Conservation (phyloP, 1,140 invertebrate genomes). For the Drosophila arizonae region DNA sequence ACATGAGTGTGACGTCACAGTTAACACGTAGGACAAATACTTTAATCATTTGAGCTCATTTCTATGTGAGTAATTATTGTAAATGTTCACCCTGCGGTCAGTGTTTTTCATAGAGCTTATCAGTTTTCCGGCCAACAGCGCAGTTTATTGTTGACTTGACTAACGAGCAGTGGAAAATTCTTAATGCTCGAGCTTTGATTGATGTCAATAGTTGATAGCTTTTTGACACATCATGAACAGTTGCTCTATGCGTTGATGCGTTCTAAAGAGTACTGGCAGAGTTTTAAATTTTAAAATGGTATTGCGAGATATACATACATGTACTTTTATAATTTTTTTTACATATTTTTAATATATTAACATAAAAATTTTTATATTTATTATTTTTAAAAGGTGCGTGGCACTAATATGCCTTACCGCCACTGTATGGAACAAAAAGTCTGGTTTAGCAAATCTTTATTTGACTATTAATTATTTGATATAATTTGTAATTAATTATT, state of each 20-base stretch:
- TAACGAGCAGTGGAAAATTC: slow-evolving; percentile 61
- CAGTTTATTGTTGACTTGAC: slow-evolving; percentile 45
- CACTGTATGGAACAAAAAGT: too few species aligned
- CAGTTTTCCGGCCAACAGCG: slow-evolving; percentile 13
- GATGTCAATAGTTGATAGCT: slow-evolving; percentile 11
- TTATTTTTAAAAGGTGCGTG: too few species aligned
- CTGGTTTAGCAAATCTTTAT: not conserved
- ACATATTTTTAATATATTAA: too few species aligned
- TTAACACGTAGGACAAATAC: too few species aligned
- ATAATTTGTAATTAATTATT: too few species aligned
- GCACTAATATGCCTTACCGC: too few species aligned
- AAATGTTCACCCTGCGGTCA: slow-evolving; percentile 25
- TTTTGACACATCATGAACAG: slow-evolving; percentile 29
- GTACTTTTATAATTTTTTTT: too few species aligned
- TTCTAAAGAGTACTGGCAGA: not conserved
- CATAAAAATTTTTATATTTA: too few species aligned
- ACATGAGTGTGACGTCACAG: not conserved
- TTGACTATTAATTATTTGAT: not conserved
- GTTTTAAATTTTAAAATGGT: not conserved
- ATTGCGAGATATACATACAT: too few species aligned
- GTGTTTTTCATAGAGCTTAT: slow-evolving; percentile 32
- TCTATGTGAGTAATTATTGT: not conserved
- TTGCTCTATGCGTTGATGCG: not conserved
- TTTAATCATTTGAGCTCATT: not conserved
- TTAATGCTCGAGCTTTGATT: slow-evolving; percentile 20